Percentiles rank a stretch among this genome's conserved stretches.
Conservation (phyloP, 2,888 invertebrate species). For the Scelioninae gen. 2 region DNA sequence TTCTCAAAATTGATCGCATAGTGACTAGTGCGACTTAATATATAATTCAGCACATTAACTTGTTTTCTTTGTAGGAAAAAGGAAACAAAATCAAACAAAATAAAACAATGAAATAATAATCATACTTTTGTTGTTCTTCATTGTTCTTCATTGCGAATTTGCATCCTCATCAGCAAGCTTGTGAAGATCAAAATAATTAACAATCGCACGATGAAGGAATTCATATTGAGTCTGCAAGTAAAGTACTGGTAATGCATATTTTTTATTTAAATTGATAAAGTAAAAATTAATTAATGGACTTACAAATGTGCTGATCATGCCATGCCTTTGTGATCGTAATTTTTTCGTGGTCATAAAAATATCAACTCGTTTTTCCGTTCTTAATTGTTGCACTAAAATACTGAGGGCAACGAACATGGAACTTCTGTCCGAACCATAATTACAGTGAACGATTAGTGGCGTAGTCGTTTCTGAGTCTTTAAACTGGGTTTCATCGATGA, state of each 20-base stretch:
- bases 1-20: slow-evolving; percentile 48
- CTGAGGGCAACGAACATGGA: slow-evolving; percentile 93
- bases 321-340: slow-evolving; percentile 88
- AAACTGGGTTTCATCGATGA: slow-evolving; percentile 85
- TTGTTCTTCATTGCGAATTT: slow-evolving; percentile 68
- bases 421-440: slow-evolving; percentile 90
- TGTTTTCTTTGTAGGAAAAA: slow-evolving; percentile 11
- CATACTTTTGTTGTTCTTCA: slow-evolving; percentile 19
- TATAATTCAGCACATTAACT: slow-evolving; percentile 20
- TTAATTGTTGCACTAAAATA: slow-evolving; percentile 89
- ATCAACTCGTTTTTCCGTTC: slow-evolving; percentile 90
- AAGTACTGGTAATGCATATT: background rate
- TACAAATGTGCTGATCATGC: slow-evolving; percentile 89
- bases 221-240: slow-evolving; percentile 89
- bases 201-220: slow-evolving; percentile 93
- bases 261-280: slow-evolving; percentile 59
- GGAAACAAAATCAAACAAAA: slow-evolving; percentile 12
- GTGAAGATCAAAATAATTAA: slow-evolving; percentile 92
- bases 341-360: slow-evolving; percentile 90
- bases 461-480: slow-evolving; percentile 77
- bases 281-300: slow-evolving; percentile 73
- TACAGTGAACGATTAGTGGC: slow-evolving; percentile 88
- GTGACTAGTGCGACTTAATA: slow-evolving; percentile 57
- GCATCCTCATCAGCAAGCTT: slow-evolving; percentile 80
- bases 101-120: slow-evolving; percentile 1